Evolutionary conservation across 2,888 invertebrate species (phyloP), one percentile per base, ranked within the genome.

Genomic region (Acanthococcus lagerstroemiae): DNA sequence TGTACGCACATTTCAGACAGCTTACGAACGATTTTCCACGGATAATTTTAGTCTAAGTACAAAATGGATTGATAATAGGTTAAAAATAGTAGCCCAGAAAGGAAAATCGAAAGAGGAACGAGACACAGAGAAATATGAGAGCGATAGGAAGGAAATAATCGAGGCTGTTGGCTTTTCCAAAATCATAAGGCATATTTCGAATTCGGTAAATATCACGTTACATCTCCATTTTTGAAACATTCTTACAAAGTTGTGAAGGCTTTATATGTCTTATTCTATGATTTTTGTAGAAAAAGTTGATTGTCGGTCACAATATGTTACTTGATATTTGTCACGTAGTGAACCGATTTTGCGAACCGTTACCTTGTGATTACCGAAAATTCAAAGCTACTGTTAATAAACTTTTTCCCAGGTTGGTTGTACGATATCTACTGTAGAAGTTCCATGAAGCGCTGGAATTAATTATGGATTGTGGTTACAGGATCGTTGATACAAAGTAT

Each of bases 251-350:
- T 21, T 37, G 7, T n/a, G n/a, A n/a, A n/a, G n/a, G n/a, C n/a
- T n/a, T n/a, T n/a, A n/a, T 50, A 52, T 48, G 21, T 45, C 50
- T 56, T 15, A 55, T 50, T 12, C 9, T 17, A 52, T 48, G 1
- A 60, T 52, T 44, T 52, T 80, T 80, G 21, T 73, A 87, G 90
- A 83, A 82, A 54, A 92, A 92, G 76, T 75, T 89, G 61, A 79
- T 92, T 25, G 80, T 92, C 25, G 94, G 93, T 0, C 94, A 94
- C 77, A 92, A 93, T 73, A 85, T 92, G 84, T 74, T 90, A 52
- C 76, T 92, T 67, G 94, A 94, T 75, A 71, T 94, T n/a, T 79
- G 90, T 60, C 91, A 91, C 74, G 82, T 86, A 1, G 76, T 92
- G 60, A 83, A 87, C 73, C 88, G 90, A 75, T 93, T 92, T 78